Evolutionary conservation across 2,888 invertebrate species (phyloP), one percentile per base, ranked within the genome.

Genomic region (Leptothorax acervorum): DNA sequence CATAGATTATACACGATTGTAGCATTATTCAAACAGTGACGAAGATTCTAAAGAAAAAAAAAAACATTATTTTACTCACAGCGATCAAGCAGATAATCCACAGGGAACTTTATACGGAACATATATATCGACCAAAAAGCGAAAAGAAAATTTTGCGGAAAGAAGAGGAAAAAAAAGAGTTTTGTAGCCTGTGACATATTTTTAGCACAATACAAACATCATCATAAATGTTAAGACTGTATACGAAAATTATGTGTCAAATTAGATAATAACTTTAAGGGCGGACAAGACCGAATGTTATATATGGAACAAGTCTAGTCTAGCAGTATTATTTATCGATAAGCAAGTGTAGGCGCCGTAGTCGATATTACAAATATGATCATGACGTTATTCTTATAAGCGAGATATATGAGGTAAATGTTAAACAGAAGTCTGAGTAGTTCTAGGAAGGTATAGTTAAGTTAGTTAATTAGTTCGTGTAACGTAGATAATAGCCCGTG

Each of bases 231-330:
- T 92, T 90, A 92, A 93, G 93, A 93, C 93, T 93, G 93, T 93
- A 91, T 92, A 92, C 88, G 91, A 91, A 91, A 90, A 92, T 90
- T 92, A 87, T 91, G 93, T 93, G 93, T 93, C 93, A 93, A 93
- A 92, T 92, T 93, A 93, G 92, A 23, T 81, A 87, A 68, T 87
- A 89, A 85, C 66, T 66, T 85, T 90, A 89, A 90, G 81, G 3
- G 12, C 82, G 84, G 70, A 83, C 82, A 76, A 84, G 82, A 87
- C 82, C 85, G 71, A 88, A 83, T 75, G 82, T 73, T 57, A 53
- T 6, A 71, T 75, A 6, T 23, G 68, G 78, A 76, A 82, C 83
- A 75, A 83, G 71, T 85, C 87, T 90, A 90, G 88, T 83, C 74
- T 78, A 81, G 63, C 85, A 88, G 87, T 86, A 90, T 90, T 86